Evolutionary conservation across 2,888 invertebrate genomes (phyloP).

Genomic region (Dryadula phaetusa): DNA sequence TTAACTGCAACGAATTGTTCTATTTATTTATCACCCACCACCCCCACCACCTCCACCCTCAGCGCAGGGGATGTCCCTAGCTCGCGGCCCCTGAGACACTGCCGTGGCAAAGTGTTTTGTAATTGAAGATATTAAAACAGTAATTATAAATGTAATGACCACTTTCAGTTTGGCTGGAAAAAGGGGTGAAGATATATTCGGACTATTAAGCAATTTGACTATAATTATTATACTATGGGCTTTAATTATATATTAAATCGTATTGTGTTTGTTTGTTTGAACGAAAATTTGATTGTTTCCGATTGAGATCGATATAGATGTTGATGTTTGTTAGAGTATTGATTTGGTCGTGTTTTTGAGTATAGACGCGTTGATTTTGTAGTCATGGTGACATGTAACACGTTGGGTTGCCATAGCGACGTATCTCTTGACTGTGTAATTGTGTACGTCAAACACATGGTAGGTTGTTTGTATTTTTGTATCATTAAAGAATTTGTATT

Average conservation of each 20-base stretch:
- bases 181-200: constrained; percentile 19
- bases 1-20: constrained; percentile 41
- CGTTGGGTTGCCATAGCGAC: too few relatives aligned
- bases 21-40: constrained; percentile 38
- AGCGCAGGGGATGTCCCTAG: constrained; percentile 56
- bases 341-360: too few relatives aligned
- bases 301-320: background rate
- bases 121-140: constrained; percentile 32
- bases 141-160: constrained; percentile 27
- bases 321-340: too few relatives aligned
- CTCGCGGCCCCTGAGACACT: constrained; percentile 55
- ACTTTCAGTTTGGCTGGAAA: constrained; percentile 2
- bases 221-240: background rate
- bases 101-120: constrained; percentile 43
- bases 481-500: too few relatives aligned
- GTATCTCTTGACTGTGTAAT: too few relatives aligned
- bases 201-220: constrained; percentile 23
- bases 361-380: too few relatives aligned
- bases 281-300: background rate
- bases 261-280: constrained; percentile 16
- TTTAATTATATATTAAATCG: constrained; percentile 2
- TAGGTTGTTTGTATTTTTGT: too few relatives aligned
- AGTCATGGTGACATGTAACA: too few relatives aligned
- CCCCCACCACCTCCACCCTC: constrained; percentile 26
- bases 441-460: too few relatives aligned